phyloP scores from a whole-genome alignment of 2,797 vertebrate species.

The Kryptopterus vitreolus region DNA sequence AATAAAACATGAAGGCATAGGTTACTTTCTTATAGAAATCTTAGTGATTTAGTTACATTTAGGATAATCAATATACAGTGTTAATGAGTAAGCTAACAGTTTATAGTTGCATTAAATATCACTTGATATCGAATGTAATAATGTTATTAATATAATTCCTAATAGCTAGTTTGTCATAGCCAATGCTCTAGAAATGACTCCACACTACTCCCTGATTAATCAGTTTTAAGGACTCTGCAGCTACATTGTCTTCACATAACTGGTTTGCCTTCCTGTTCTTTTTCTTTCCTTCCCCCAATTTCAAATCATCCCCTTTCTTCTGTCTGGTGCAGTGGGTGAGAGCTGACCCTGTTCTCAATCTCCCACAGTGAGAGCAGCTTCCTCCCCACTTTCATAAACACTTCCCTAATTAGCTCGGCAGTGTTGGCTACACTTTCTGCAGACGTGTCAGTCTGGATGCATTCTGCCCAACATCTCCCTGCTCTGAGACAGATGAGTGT shows the following conservation, averaged over 20 bases:
- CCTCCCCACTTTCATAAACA: slow-evolving; percentile 60
- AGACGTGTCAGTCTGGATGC: slow-evolving; percentile 68
- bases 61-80: neutral
- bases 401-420: slow-evolving; percentile 75
- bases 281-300: neutral
- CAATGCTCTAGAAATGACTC: neutral
- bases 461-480: slow-evolving; percentile 42
- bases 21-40: neutral
- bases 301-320: slow-evolving; percentile 10
- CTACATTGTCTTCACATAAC: neutral
- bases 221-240: neutral
- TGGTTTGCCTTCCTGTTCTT: slow-evolving; percentile 25
- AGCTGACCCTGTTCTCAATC: slow-evolving; percentile 56
- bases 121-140: neutral
- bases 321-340: slow-evolving; percentile 53
- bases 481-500: slow-evolving; percentile 58
- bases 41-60: neutral
- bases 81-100: neutral
- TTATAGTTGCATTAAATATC: neutral
- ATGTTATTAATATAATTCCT: too few species aligned
- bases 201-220: neutral
- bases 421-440: slow-evolving; percentile 57
- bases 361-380: slow-evolving; percentile 54
- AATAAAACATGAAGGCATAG: neutral
- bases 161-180: neutral